phyloP scores from a whole-genome alignment of 2,888 invertebrate species.

The Chaetoderma sp. region DNA sequence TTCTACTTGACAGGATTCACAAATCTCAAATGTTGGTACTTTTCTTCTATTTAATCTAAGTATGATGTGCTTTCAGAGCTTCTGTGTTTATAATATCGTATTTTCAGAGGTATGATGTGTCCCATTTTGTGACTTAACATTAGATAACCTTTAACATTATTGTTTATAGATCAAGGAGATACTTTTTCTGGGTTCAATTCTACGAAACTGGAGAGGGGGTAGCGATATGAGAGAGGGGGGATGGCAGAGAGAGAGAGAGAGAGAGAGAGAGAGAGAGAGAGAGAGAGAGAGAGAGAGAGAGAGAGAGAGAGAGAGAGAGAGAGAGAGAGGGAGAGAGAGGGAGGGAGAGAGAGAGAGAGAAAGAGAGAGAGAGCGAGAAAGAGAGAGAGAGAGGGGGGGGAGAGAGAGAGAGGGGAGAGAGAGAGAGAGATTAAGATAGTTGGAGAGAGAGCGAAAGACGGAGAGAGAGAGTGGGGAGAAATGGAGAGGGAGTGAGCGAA shows the following conservation, averaged over 20 bases:
- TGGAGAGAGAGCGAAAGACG: neutral
- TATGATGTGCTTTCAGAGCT: no score
- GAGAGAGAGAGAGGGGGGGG: neutral
- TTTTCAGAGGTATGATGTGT: no score
- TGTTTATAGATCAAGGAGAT: no score
- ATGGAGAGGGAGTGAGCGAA: neutral
- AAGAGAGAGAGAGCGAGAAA: constrained; percentile 2
- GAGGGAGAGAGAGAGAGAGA: neutral
- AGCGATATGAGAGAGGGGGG: neutral
- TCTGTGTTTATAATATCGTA: no score
- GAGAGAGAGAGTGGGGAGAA: neutral
- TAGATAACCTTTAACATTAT: no score
- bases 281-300: constrained; percentile 17
- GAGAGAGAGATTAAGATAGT: constrained; percentile 5
- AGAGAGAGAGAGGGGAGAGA: neutral
- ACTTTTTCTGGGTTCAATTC: no score
- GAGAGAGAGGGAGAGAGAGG: constrained; percentile 2
- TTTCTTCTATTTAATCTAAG: no score
- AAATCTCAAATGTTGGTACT: no score
- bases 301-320: constrained; percentile 16
- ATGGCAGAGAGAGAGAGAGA: neutral
- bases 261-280: constrained; percentile 12
- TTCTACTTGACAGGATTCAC: no score
- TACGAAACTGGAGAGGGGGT: neutral
- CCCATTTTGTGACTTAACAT: no score